Base-by-base conservation (phyloP, 2,797 vertebrate genomes). In the Taeniopygia guttata region DNA sequence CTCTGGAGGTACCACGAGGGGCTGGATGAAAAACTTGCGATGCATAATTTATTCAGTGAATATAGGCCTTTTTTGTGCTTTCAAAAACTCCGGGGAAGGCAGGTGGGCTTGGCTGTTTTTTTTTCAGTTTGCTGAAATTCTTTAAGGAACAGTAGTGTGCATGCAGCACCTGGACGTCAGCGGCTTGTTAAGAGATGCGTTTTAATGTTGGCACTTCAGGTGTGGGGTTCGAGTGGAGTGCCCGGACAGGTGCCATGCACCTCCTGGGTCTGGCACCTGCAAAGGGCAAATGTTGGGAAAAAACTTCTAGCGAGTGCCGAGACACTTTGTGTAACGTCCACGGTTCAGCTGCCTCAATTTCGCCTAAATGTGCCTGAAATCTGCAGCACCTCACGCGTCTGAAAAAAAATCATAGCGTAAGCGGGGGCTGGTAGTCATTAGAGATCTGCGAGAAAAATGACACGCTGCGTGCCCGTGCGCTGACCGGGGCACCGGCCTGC, bases 161-260 rank as follows among this genome's bases (percentile, higher is more conserved):
- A 2, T 9, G 82, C 49, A n/a, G 8, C 6, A 17, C 8, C 64
- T 13, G 22, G 14, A 3, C 2, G 10, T 30, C 36, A 8, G 74
- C 1, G 26, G 26, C n/a, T 82, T 8, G 30, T 11, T 22, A 25
- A 34, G 73, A 81, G 72, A 27, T 38, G 15, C 7, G 0, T 32
- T 49, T 36, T 6, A 1, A 1, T 2, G 36, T 3, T 20, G 55
- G 66, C 30, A 17, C 42, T 17, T 30, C 21, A 9, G 74, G 49
- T 19, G 62, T 0, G 1, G 63, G 30, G 11, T 22, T 4, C 1
- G 0, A 0, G 3, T 21, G 72, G 55, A 49, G 69, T 81, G 36
- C 16, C 3, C 1, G 4, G 67, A 14, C 38, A 62, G 60, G 34
- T 45, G 73, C 66, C 81, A 1, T 3, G 3, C 45, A 27, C 48